phyloP scores from a whole-genome alignment of 2,113 vertebrate species.

The Ictidomys tridecemlineatus region DNA sequence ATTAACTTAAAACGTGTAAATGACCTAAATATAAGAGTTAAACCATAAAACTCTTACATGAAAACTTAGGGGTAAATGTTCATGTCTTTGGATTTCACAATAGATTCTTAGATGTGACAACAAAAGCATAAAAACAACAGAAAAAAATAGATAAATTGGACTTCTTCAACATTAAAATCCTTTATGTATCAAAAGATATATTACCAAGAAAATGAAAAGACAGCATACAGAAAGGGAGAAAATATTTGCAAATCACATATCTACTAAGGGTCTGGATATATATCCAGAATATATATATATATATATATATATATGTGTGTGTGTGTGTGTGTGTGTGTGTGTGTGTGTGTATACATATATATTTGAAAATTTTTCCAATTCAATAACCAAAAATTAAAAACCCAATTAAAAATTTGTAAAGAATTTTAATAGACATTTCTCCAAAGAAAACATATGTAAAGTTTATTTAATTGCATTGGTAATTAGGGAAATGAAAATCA shows the following conservation, averaged over 20 bases:
- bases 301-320: too few species aligned
- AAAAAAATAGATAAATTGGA: not conserved
- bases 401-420: not conserved
- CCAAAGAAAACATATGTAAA: not conserved
- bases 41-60: not conserved
- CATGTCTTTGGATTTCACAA: not conserved
- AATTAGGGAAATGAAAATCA: constrained; percentile 46
- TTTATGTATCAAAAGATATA: not conserved
- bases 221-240: not conserved
- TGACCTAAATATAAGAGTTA: not conserved
- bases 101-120: not conserved
- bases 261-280: not conserved
- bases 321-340: too few species aligned
- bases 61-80: not conserved
- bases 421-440: not conserved
- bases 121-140: not conserved
- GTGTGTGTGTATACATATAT: not conserved
- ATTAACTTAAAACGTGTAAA: not conserved
- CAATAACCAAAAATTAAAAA: not conserved
- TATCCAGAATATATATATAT: not conserved
- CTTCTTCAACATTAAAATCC: constrained; percentile 20
- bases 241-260: not conserved
- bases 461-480: not conserved
- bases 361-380: not conserved
- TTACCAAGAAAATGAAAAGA: not conserved